Conservation (phyloP, 2,888 invertebrate species). For the Eretmocerus hayati region DNA sequence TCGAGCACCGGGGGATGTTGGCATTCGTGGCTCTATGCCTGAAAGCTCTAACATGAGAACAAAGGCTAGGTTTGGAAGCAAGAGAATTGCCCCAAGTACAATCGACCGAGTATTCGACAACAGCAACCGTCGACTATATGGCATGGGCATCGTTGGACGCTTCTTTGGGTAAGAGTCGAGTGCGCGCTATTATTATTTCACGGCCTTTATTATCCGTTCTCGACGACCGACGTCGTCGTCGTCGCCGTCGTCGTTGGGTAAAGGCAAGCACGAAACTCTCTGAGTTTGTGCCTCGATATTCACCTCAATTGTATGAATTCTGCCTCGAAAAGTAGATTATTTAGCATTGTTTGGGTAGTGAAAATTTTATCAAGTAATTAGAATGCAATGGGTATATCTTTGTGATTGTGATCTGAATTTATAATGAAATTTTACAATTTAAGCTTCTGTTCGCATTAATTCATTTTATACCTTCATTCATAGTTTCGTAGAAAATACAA, state of each 20-base stretch:
- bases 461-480: too few species aligned
- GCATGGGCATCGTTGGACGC: slow-evolving; percentile 74
- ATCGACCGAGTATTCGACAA: slow-evolving; percentile 86
- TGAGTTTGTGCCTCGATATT: background rate
- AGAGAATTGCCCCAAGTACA: slow-evolving; percentile 67
- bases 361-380: too few species aligned
- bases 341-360: too few species aligned
- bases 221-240: background rate
- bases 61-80: slow-evolving; percentile 51
- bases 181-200: background rate
- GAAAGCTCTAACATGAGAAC: slow-evolving; percentile 35
- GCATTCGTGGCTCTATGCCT: too few species aligned
- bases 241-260: background rate
- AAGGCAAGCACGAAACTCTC: background rate
- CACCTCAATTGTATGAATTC: too few species aligned
- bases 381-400: too few species aligned
- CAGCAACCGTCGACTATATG: slow-evolving; percentile 78
- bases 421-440: too few species aligned
- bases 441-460: too few species aligned
- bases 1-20: too few species aligned
- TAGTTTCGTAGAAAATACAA: too few species aligned
- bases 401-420: too few species aligned
- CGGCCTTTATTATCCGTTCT: background rate
- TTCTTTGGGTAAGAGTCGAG: slow-evolving; percentile 59
- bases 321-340: too few species aligned